A percentile compares a stretch with the other conserved stretches of the same genome.
These are phyloP conservation scores for Ctenodactylus gundi DNA, from an alignment of 2,113 vertebrate genomes.

Conservation along the genomic window DNA sequence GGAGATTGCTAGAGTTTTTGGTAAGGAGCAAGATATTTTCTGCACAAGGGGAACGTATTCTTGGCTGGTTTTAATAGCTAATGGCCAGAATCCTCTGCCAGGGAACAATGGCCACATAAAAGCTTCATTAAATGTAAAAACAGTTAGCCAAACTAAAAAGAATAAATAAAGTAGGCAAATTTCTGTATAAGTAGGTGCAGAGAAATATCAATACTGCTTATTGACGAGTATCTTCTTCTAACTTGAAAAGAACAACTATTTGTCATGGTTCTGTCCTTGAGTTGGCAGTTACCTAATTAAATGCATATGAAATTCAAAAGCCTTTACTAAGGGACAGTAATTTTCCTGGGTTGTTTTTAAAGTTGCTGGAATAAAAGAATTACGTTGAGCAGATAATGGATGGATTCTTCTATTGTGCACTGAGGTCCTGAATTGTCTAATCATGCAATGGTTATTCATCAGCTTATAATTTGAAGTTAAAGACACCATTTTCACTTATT, in stretches of 20 bases:
- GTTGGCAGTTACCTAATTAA: conserved; percentile 88
- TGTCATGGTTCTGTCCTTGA: conserved; percentile 86
- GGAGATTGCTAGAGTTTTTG: conserved; percentile 34
- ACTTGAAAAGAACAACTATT: conserved; percentile 88
- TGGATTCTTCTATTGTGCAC: conserved; percentile 83
- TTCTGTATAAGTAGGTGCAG: conserved; percentile 77
- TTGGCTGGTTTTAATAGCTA: conserved; percentile 66
- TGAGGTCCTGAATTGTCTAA: conserved; percentile 82
- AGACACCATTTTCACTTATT: conserved; percentile 81
- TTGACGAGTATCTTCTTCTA: conserved; percentile 84
- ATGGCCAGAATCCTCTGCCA: conserved; percentile 63
- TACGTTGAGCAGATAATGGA: conserved; percentile 82
- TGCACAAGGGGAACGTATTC: background rate
- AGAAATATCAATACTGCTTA: conserved; percentile 84
- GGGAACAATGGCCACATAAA: conserved; percentile 62
- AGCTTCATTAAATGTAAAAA: conserved; percentile 78
- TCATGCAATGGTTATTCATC: conserved; percentile 83
- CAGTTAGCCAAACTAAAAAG: conserved; percentile 79
- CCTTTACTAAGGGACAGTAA: conserved; percentile 84
- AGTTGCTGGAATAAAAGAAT: conserved; percentile 83
- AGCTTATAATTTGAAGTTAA: conserved; percentile 84
- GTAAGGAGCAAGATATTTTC: conserved; percentile 29
- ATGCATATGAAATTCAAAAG: conserved; percentile 88
- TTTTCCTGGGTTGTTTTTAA: conserved; percentile 86
- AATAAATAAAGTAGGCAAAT: conserved; percentile 72